Evolutionary conservation across 2,797 vertebrate genomes (phyloP).

Genomic region (Sebastiscus tertius): DNA sequence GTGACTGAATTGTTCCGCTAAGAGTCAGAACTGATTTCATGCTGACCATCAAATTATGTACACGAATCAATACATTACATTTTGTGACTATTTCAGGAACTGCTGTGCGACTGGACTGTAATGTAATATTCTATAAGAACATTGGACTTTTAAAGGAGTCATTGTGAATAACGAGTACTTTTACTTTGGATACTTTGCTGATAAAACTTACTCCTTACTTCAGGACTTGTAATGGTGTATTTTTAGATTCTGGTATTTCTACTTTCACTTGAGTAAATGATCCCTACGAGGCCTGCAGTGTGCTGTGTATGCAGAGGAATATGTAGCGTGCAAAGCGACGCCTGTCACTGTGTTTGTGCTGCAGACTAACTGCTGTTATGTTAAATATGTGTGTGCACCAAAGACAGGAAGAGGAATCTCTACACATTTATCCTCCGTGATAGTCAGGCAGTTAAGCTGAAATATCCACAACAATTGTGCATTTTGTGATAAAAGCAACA

Average conservation of each 20-base stretch:
- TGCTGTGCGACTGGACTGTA: too few species aligned
- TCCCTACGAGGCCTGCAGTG: too few species aligned
- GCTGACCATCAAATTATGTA: too few species aligned
- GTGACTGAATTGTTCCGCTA: too few species aligned
- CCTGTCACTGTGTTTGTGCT: constrained; percentile 26
- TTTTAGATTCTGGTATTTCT: neutral
- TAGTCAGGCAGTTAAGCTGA: too few species aligned
- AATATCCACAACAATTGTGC: too few species aligned
- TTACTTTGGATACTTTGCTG: neutral
- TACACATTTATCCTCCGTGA: neutral
- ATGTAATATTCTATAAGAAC: neutral
- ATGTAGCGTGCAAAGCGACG: neutral
- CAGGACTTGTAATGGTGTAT: neutral
- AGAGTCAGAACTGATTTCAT: too few species aligned
- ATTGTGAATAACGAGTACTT: neutral
- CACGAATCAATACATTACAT: too few species aligned
- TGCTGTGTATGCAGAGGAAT: neutral
- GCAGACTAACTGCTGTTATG: neutral
- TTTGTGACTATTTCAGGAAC: too few species aligned
- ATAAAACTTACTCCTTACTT: neutral
- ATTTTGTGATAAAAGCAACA: too few species aligned
- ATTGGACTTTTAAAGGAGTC: neutral
- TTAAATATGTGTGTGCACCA: neutral
- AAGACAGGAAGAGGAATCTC: neutral
- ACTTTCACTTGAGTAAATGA: neutral